These are phyloP conservation scores for Poliocrania exsul DNA, from an alignment of 2,797 vertebrate species.

Conservation along the genomic window DNA sequence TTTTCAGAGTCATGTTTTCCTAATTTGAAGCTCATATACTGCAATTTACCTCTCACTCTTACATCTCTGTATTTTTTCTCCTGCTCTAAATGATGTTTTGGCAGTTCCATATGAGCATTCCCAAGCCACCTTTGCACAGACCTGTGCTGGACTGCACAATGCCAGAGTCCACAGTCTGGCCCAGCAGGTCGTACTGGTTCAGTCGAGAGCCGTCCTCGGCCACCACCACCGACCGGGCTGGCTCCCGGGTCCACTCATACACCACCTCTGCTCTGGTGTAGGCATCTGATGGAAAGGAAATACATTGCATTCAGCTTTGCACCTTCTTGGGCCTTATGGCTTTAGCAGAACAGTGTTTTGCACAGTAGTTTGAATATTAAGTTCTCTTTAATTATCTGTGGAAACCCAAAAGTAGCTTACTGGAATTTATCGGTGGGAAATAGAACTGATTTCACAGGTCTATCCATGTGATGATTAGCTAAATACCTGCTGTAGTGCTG, in stretches of 20 bases:
- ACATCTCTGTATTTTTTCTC: not conserved
- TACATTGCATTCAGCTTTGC: not conserved
- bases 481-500: not conserved
- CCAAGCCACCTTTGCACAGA: constrained; percentile 51
- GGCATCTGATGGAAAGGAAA: constrained; percentile 83
- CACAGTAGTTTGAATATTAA: not conserved
- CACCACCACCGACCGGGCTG: constrained; percentile 93
- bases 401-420: not conserved
- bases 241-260: constrained; percentile 94
- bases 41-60: not conserved
- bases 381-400: not conserved
- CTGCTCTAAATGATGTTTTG: not conserved
- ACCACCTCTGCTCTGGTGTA: constrained; percentile 96
- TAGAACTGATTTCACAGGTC: not conserved
- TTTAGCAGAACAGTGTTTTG: not conserved
- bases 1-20: not conserved
- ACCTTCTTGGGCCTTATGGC: not conserved
- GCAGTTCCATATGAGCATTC: not conserved
- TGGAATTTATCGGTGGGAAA: not conserved
- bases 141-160: constrained; percentile 98
- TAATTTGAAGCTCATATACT: not conserved
- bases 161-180: constrained; percentile 93
- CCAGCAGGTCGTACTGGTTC: constrained; percentile 97
- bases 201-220: constrained; percentile 95
- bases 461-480: not conserved